Base-by-base conservation (phyloP, 2,797 vertebrate species). In the Rhynchotus rufescens region DNA sequence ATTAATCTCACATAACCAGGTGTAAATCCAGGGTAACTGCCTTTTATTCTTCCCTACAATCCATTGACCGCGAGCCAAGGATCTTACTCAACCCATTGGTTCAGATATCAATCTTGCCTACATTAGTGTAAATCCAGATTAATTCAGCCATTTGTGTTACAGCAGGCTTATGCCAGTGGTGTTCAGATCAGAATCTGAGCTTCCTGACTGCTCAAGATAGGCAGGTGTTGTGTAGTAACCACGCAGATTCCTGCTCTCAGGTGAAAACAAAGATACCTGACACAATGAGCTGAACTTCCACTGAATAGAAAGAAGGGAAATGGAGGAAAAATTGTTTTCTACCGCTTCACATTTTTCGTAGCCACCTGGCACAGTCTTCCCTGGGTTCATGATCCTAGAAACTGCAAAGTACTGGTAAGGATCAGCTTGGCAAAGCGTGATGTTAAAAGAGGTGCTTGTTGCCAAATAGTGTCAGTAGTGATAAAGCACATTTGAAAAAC, bases 401-500 rank as follows among this genome's bases (percentile, higher is more conserved):
- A 69, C 67, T 88, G 56, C 36, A 80, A 89, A 94, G 62, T 40
- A 19, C 69, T 49, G 42, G 25, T 69, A 71, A 79, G 40, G 78
- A 68, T 75, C 65, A 75, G 42, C 79, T 92, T 92, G 83, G 94
- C 89, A 85, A 42, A 61, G 16, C 15, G 19, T 3, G 8, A 64
- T 20, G 25, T 77, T 76, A 26, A 54, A 61, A 5, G 67, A 42
- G 80, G 28, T 54, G 65, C 38, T 25, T 32, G 16, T 62, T 91
- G 93, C 95, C 80, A 87, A 90, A 74, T 12, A 56, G 26, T 90
- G 68, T 93, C 89, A 52, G 40, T 38, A 82, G 57, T 54, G 65
- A 94, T 93, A 87, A 92, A 81, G 59, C 57, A 44, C 73, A 66
- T 90, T 89, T 96, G 90, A 94, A 94, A 96, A 96, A 94, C 93